Evolutionary conservation across 2,888 invertebrate genomes (phyloP).

Genomic region (Polyommatus iphigenia): DNA sequence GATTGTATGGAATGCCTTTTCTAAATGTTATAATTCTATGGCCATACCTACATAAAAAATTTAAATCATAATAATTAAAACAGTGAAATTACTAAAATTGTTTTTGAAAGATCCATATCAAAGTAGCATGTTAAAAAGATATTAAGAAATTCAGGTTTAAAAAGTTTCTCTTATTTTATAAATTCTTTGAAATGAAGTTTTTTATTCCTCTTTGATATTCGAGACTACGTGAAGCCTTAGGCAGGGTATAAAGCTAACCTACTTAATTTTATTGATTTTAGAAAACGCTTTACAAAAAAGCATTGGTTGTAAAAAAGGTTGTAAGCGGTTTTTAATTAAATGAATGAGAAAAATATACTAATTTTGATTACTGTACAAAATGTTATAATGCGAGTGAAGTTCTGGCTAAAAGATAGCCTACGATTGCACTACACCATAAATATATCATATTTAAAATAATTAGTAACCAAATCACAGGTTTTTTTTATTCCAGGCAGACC

Average conservation of each 20-base stretch:
- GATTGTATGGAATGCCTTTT: no score
- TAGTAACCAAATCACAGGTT: no score
- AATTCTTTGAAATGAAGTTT: constrained; percentile 30
- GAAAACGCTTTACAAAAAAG: background rate
- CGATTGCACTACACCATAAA: no score
- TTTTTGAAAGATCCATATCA: constrained; percentile 2
- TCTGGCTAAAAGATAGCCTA: no score
- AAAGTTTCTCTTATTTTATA: constrained; percentile 36
- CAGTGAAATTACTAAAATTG: constrained; percentile 4
- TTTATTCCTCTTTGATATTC: constrained; percentile 20
- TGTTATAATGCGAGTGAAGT: no score
- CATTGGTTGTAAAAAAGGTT: no score
- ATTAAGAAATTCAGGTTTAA: constrained; percentile 18
- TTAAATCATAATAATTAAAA: background rate
- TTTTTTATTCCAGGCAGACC: background rate
- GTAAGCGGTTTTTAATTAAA: background rate
- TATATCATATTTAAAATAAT: no score
- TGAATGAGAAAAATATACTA: no score
- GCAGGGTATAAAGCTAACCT: constrained; percentile 21
- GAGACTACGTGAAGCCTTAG: constrained; percentile 18
- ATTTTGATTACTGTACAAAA: no score
- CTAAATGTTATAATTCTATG: no score
- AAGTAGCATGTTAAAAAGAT: constrained; percentile 14
- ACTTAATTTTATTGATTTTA: constrained; percentile 12
- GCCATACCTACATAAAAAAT: no score